Conservation (phyloP, 2,113 vertebrate species). For the Rhombomys opimus region DNA sequence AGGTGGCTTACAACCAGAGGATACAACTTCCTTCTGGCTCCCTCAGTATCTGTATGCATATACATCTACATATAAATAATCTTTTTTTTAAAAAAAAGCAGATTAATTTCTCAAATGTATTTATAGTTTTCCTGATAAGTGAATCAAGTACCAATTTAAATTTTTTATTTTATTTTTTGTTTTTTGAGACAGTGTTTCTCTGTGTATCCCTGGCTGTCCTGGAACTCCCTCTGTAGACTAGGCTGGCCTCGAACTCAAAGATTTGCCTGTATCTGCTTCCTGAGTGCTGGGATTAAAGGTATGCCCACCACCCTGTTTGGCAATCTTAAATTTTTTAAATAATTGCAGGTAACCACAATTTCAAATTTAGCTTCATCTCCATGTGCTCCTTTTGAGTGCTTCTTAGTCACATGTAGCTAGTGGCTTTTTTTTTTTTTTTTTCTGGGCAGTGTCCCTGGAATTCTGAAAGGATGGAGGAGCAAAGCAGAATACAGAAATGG, state of each 20-base stretch:
- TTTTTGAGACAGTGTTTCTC: not conserved
- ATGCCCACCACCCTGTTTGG: not conserved
- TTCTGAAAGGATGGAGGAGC: not conserved
- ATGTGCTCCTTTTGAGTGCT: not conserved
- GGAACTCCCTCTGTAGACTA: not conserved
- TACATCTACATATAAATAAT: not conserved
- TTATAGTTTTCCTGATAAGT: constrained; percentile 31
- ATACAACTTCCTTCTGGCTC: not conserved
- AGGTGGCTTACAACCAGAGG: not conserved
- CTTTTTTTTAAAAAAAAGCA: not conserved
- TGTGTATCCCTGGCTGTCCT: not conserved
- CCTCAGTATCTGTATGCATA: not conserved
- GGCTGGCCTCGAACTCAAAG: not conserved
- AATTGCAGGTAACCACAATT: constrained; percentile 14
- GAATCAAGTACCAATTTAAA: not conserved
- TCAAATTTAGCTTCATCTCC: not conserved
- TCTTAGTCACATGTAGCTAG: not conserved
- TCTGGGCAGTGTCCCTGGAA: not conserved
- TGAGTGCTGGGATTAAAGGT: not conserved
- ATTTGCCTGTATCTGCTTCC: not conserved
- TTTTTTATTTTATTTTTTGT: not conserved
- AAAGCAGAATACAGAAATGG: not conserved
- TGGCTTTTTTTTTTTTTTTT: not conserved
- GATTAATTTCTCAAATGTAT: not conserved
- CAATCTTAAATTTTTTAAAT: not conserved